Evolutionary conservation across 2,888 invertebrate species (phyloP).

Genomic region (Pandemis cinnamomeana): DNA sequence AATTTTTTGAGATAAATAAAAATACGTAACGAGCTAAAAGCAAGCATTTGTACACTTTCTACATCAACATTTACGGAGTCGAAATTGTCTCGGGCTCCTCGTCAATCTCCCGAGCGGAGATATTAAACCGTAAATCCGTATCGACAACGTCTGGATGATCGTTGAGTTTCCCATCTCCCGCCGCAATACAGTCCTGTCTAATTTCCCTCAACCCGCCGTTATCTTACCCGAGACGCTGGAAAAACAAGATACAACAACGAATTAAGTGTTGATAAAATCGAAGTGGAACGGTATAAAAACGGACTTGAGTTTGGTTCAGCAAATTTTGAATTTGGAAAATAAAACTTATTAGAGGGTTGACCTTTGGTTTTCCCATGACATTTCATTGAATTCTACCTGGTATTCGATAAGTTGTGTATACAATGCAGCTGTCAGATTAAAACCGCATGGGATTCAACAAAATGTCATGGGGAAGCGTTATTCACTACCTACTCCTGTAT

Average conservation of each 20-base stretch:
- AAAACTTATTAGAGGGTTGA: too few relatives aligned
- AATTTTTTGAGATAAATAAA: too few relatives aligned
- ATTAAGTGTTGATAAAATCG: background rate
- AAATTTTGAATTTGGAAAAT: background rate
- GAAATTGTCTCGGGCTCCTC: constrained; percentile 1
- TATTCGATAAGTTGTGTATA: too few relatives aligned
- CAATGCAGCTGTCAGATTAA: too few relatives aligned
- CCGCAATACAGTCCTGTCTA: constrained; percentile 14
- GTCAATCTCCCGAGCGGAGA: constrained; percentile 4
- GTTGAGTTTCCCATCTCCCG: constrained; percentile 12
- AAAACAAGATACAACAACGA: background rate
- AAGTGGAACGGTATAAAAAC: background rate
- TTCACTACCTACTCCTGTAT: too few relatives aligned
- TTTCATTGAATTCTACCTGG: too few relatives aligned
- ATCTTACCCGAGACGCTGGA: background rate
- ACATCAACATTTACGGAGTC: background rate
- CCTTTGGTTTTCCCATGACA: too few relatives aligned
- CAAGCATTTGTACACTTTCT: background rate
- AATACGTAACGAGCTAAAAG: background rate
- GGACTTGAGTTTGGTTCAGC: background rate
- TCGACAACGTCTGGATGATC: constrained; percentile 19
- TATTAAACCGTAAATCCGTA: constrained; percentile 15
- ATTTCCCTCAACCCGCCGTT: constrained; percentile 12
- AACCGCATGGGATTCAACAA: too few relatives aligned
- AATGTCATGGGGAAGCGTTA: too few relatives aligned